A percentile compares a stretch with the other conserved stretches of the same genome.
These are phyloP conservation scores for Zaprionus kolodkinae DNA, from an alignment of 1,140 invertebrate genomes.

Conservation along the genomic window DNA sequence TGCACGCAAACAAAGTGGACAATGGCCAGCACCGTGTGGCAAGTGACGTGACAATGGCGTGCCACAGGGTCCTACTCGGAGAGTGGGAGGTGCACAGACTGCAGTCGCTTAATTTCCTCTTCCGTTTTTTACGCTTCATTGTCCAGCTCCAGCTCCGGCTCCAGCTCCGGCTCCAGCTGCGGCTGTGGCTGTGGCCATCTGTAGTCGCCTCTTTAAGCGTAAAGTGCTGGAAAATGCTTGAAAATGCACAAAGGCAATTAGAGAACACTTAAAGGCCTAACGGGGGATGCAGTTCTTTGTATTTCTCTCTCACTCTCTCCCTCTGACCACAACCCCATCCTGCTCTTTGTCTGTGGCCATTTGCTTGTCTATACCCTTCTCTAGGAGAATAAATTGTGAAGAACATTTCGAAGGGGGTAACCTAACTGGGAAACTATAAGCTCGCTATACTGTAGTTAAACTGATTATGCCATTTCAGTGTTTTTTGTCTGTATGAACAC, in stretches of 20 bases:
- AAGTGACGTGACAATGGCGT: conserved; percentile 68
- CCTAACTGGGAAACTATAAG: too few relatives aligned
- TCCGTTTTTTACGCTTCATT: conserved; percentile 76
- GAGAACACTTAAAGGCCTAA: conserved; percentile 57
- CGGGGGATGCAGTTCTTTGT: conserved; percentile 30
- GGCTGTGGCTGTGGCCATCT: background rate
- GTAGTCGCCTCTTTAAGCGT: conserved; percentile 35
- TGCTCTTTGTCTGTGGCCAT: conserved; percentile 10
- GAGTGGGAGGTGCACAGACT: conserved; percentile 23
- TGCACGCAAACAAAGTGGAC: conserved; percentile 63
- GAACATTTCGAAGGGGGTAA: background rate
- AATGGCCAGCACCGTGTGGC: conserved; percentile 57
- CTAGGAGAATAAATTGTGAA: background rate
- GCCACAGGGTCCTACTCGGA: conserved; percentile 13
- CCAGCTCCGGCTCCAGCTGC: background rate
- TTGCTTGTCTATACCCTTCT: conserved; percentile 3
- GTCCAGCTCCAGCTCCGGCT: conserved; percentile 33
- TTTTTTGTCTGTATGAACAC: too few relatives aligned
- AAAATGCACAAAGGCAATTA: conserved; percentile 77
- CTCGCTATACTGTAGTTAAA: too few relatives aligned
- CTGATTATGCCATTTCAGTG: too few relatives aligned
- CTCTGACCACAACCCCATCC: background rate
- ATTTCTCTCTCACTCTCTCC: background rate
- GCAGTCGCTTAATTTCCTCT: conserved; percentile 76
- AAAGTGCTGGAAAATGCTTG: conserved; percentile 44